A percentile compares a stretch with the other conserved stretches of the same genome.
Conservation (phyloP, 1,140 invertebrate genomes). For the Manduca sexta region DNA sequence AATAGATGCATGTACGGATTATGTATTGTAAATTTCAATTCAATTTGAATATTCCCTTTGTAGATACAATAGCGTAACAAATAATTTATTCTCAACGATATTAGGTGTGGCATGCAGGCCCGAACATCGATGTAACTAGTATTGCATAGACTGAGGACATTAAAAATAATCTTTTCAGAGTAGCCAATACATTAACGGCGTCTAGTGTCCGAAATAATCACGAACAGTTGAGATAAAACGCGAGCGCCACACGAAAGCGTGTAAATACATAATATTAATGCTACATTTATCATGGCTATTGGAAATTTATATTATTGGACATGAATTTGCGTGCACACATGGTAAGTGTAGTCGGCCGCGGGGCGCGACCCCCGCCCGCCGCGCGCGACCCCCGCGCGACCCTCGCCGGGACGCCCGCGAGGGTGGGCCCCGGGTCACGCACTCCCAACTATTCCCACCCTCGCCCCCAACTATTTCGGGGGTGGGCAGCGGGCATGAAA, state of each 20-base stretch:
- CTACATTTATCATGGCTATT: conserved; percentile 60
- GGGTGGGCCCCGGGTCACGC: conserved; percentile 40
- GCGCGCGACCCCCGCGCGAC: conserved; percentile 21
- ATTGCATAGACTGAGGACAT: too few species aligned
- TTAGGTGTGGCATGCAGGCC: too few species aligned
- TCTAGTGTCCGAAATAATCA: too few species aligned
- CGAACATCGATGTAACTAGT: too few species aligned
- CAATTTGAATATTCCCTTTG: neutral
- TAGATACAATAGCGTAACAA: too few species aligned
- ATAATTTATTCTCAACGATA: too few species aligned
- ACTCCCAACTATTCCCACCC: conserved; percentile 41
- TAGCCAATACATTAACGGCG: too few species aligned
- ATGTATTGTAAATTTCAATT: too few species aligned
- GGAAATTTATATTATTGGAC: conserved; percentile 69
- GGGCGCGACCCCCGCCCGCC: conserved; percentile 30
- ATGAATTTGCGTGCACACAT: conserved; percentile 64
- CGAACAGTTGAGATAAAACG: neutral
- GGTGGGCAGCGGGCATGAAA: conserved; percentile 56
- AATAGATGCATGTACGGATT: too few species aligned
- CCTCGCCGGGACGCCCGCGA: conserved; percentile 15
- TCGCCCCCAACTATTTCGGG: conserved; percentile 55
- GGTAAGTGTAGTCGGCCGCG: conserved; percentile 33
- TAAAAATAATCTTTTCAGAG: too few species aligned
- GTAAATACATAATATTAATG: conserved; percentile 54
- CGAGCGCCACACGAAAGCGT: neutral